Percentiles rank a stretch among this genome's conserved stretches.
These are phyloP conservation scores for Rhinoderma darwinii DNA, from an alignment of 2,113 vertebrate species.

Conservation along the genomic window DNA sequence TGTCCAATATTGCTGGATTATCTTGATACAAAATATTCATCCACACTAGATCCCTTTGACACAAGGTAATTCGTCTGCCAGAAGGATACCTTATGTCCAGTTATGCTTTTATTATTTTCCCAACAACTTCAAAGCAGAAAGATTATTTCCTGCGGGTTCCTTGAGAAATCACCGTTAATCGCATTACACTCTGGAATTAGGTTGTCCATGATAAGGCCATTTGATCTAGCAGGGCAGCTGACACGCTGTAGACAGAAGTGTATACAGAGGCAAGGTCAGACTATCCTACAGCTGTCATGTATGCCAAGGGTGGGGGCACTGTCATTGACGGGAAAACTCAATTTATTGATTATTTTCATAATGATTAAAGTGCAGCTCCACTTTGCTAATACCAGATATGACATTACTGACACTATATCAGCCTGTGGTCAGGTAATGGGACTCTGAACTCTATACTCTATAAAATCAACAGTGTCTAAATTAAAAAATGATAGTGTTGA, in stretches of 20 bases:
- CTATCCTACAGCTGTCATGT: conserved; percentile 43
- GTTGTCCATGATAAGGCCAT: conserved; percentile 51
- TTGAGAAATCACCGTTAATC: conserved; percentile 50
- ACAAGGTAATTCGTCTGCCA: conserved; percentile 44
- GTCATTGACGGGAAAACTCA: neutral
- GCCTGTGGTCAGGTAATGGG: neutral
- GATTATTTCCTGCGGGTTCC: conserved; percentile 54
- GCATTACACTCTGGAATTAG: conserved; percentile 59
- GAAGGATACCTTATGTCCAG: conserved; percentile 43
- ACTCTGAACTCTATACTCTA: neutral
- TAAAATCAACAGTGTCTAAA: too few species aligned
- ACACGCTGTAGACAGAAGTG: conserved; percentile 39
- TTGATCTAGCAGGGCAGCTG: conserved; percentile 55
- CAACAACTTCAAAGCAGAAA: conserved; percentile 57
- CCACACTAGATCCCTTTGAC: conserved; percentile 46
- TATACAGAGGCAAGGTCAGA: conserved; percentile 33
- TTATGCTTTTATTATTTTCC: conserved; percentile 56
- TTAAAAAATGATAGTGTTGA: too few species aligned
- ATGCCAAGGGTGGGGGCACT: neutral
- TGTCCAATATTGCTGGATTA: conserved; percentile 57
- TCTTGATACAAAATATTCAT: conserved; percentile 53
- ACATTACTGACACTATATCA: neutral
- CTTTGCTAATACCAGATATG: neutral
- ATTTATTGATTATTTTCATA: neutral
- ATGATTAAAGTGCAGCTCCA: neutral